phyloP scores from a whole-genome alignment of 2,797 vertebrate species.

The Pampus argenteus region DNA sequence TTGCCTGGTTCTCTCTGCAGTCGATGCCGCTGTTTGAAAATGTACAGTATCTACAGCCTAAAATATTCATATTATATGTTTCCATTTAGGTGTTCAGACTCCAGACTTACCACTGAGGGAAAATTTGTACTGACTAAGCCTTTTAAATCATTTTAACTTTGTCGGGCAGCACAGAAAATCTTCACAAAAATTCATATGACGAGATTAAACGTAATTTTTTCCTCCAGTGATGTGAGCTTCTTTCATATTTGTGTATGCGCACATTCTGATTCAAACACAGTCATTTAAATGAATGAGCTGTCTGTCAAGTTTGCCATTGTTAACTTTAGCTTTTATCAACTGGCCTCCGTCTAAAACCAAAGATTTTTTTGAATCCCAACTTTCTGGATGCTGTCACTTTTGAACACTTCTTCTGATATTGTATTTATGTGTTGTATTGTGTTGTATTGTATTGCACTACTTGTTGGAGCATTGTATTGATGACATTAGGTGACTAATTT shows the following conservation, averaged over 20 bases:
- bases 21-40: background rate
- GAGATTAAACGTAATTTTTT: background rate
- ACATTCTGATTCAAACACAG: background rate
- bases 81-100: constrained; percentile 5
- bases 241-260: background rate
- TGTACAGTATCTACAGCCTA: constrained; percentile 2
- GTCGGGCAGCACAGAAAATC: background rate
- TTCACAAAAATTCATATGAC: background rate
- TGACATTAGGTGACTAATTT: too few species aligned
- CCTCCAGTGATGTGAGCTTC: background rate
- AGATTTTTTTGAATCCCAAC: constrained; percentile 37
- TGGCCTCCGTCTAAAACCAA: constrained; percentile 47
- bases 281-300: too few species aligned
- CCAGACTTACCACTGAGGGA: constrained; percentile 1
- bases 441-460: too few species aligned
- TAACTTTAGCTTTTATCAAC: constrained; percentile 60
- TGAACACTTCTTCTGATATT: constrained; percentile 49
- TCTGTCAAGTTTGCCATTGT: constrained; percentile 1
- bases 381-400: constrained; percentile 2
- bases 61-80: background rate
- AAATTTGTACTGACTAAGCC: constrained; percentile 11
- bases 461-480: too few species aligned
- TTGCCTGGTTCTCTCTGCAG: background rate
- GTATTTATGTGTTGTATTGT: too few species aligned
- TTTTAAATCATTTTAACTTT: constrained; percentile 22